phyloP scores from a whole-genome alignment of 1,140 invertebrate species.

The Pseudomyrmex dendroicus region DNA sequence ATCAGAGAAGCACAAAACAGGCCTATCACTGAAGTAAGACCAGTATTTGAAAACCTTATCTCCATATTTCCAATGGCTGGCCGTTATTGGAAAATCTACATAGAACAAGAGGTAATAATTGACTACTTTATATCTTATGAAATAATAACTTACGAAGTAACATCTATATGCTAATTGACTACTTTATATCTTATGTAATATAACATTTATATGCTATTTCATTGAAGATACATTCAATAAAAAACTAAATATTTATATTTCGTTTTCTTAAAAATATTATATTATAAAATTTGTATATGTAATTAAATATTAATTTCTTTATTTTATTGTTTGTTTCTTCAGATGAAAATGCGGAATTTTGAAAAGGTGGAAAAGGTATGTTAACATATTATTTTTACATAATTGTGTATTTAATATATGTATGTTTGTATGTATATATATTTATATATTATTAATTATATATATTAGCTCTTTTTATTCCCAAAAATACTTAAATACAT shows the following conservation, averaged over 20 bases:
- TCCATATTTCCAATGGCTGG: conserved; percentile 97
- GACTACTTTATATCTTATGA: background rate
- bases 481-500: conserved; percentile 69
- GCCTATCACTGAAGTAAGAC: conserved; percentile 95
- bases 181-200: background rate
- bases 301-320: conserved; percentile 10
- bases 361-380: conserved; percentile 99
- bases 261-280: conserved; percentile 34
- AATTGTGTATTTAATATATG: conserved; percentile 73
- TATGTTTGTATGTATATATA: conserved; percentile 58
- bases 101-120: conserved; percentile 96
- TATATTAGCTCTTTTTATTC: conserved; percentile 35
- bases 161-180: background rate
- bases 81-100: conserved; percentile 99
- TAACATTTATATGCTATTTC: no score
- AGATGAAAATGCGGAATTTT: conserved; percentile 98
- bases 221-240: no score
- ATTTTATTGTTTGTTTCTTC: conserved; percentile 81
- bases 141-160: no score
- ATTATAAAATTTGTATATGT: conserved; percentile 12
- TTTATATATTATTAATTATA: conserved; percentile 51
- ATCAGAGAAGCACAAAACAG: conserved; percentile 96
- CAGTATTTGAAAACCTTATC: conserved; percentile 97
- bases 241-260: background rate
- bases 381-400: conserved; percentile 78